Evolutionary conservation across 1,140 invertebrate species (phyloP).

Genomic region (Drosophila pandora): DNA sequence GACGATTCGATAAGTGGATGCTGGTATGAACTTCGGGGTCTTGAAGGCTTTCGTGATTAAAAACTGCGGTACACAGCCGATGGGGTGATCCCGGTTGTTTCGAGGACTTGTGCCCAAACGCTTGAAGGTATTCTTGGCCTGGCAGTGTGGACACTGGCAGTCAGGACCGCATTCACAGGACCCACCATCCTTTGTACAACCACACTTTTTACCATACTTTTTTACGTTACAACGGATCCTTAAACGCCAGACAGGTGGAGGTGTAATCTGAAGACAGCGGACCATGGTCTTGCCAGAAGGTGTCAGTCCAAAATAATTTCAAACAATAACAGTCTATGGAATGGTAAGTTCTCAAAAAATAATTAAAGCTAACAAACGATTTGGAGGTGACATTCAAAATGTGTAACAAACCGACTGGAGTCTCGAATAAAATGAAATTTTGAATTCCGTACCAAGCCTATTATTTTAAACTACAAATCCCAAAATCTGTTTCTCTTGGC

Average conservation of each 20-base stretch:
- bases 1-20: background rate
- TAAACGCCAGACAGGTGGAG: background rate
- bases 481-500: background rate
- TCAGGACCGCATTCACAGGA: background rate
- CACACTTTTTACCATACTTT: background rate
- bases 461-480: constrained; percentile 3
- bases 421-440: no score
- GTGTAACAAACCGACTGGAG: background rate
- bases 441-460: background rate
- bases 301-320: no score
- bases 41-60: constrained; percentile 11
- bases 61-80: constrained; percentile 9
- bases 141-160: background rate
- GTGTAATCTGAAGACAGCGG: background rate
- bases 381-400: background rate
- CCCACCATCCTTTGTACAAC: background rate
- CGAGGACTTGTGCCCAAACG: constrained; percentile 5
- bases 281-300: background rate
- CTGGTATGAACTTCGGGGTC: constrained; percentile 20
- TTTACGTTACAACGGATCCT: background rate
- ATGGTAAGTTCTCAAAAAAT: background rate
- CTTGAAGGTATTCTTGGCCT: background rate
- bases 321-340: no score
- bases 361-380: background rate
- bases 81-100: constrained; percentile 3